Conservation (phyloP, 2,797 vertebrate genomes). For the Eleutherodactylus coqui region DNA sequence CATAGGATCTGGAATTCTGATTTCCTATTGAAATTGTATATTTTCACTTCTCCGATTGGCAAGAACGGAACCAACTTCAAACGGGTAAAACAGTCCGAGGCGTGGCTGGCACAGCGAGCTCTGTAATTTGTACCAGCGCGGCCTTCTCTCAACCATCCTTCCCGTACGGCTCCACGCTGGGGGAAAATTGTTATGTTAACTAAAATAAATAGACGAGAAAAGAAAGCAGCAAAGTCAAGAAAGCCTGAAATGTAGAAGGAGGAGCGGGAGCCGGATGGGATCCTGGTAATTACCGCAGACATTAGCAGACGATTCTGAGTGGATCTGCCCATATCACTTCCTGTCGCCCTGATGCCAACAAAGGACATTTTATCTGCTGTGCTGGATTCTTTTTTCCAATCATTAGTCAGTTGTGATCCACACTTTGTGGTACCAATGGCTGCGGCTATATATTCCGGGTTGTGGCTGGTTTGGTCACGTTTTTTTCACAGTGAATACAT, state of each 20-base stretch:
- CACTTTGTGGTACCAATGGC: too few species aligned
- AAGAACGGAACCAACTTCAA: background rate
- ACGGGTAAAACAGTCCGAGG: constrained; percentile 8
- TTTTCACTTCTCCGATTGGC: constrained; percentile 22
- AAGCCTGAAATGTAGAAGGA: background rate
- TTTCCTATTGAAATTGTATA: constrained; percentile 50
- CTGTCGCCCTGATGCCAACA: background rate
- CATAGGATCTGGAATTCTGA: constrained; percentile 42
- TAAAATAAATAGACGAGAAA: background rate
- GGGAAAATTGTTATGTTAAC: constrained; percentile 18
- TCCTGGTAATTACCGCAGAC: too few species aligned
- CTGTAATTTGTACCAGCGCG: constrained; percentile 46
- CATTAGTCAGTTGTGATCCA: too few species aligned
- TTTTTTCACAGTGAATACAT: too few species aligned
- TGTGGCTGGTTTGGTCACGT: too few species aligned
- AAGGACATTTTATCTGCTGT: background rate
- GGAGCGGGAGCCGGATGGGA: background rate
- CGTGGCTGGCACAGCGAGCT: background rate
- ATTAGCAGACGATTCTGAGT: background rate
- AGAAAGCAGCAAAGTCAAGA: background rate
- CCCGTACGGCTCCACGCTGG: background rate
- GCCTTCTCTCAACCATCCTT: constrained; percentile 27
- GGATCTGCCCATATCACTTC: background rate
- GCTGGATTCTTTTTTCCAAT: background rate
- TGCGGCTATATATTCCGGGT: too few species aligned